Base-by-base conservation (phyloP, 2,113 vertebrate species). In the Semicossyphus pulcher region DNA sequence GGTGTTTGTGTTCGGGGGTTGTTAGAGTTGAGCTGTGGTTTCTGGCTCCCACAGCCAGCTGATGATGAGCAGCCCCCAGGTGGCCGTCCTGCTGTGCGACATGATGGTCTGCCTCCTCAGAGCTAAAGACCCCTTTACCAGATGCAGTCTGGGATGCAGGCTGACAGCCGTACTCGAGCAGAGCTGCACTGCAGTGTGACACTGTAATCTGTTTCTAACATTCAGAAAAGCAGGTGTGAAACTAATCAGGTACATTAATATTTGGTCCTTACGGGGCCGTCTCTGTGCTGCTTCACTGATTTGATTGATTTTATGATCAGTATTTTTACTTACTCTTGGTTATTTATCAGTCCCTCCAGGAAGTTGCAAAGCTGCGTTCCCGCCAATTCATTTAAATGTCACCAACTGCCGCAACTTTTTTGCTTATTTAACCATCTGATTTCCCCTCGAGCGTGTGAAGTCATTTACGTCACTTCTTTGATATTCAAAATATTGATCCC, bases 1-100 rank as follows among this genome's bases (percentile, higher is more conserved):
- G 12, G 2, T 73, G 73, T 80, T 85, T 85, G 73, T 79, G 67
- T 73, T 71, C 1, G 1, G 32, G 5, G 78, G 37, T 68, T 59
- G 83, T 86, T 74, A 21, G 51, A 41, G 28, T 54, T 31, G 67
- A 70, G 65, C 20, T 15, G 25, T 41, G 52, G 41, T 74, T 64
- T 62, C 29, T 1, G 65, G 65, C 64, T 80, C 80, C 74, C 76
- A 75, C 73, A 54, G 69, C 26, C 59, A 15, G 71, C 42, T 59
- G 80, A 59, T 76, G 80, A 80, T 70, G 72, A 76, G 56, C 32
- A 11, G 51, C 48, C 63, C 85, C 45, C 80, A 34, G 76, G 78
- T 47, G 75, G 67, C n/a, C 0, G 21, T 61, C 74, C 76, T 5
- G 53, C 79, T 72, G 44, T 21, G 64, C 4, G 20, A 51, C 73